Base-by-base conservation (phyloP, 2,113 vertebrate genomes). In the Nestor notabilis region DNA sequence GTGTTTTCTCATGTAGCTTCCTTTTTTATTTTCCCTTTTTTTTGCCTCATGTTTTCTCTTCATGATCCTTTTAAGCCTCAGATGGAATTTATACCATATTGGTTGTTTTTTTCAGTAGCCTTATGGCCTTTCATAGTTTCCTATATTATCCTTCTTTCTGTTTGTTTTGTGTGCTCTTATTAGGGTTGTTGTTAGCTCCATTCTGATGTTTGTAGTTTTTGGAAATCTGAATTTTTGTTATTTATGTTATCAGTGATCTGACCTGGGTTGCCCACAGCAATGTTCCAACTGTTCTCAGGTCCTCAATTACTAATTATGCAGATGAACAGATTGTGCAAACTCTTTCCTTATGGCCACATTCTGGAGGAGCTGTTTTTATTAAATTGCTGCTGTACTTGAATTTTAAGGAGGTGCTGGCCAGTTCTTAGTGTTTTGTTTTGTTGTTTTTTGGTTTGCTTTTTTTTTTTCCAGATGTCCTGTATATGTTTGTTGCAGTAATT, bases 261-360 rank as follows among this genome's bases (percentile, higher is more conserved):
- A 98, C 98, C 98, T 97, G 95, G 93, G 94, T 97, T 98, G 97
- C 97, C 96, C 94, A 96, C 83, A 97, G 98, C 97, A 97, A 96
- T 96, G 94, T 98, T 98, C 98, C 98, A 98, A 98, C 98, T 98
- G 98, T 98, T 98, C 96, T 97, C 96, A 92, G 97, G 98, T 98
- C 97, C 89, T 98, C 97, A 95, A 95, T 97, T 97, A 97, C 97
- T 98, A 98, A 98, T 98, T 98, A 98, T 98, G 97, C 98, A 97
- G 97, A 97, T 97, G 97, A 98, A 98, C 98, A 98, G 98, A 98
- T 98, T 98, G 98, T 97, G 95, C 94, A 96, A 98, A 98, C 93
- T 97, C 97, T 97, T 98, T 97, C 98, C 98, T 98, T 98, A 98
- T 98, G 98, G 97, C 93, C 94, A 86, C 97, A 96, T 98, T 98